A percentile compares a stretch with the other conserved stretches of the same genome.
Conservation (phyloP, 2,888 invertebrate genomes). For the Cheilosia urbana region DNA sequence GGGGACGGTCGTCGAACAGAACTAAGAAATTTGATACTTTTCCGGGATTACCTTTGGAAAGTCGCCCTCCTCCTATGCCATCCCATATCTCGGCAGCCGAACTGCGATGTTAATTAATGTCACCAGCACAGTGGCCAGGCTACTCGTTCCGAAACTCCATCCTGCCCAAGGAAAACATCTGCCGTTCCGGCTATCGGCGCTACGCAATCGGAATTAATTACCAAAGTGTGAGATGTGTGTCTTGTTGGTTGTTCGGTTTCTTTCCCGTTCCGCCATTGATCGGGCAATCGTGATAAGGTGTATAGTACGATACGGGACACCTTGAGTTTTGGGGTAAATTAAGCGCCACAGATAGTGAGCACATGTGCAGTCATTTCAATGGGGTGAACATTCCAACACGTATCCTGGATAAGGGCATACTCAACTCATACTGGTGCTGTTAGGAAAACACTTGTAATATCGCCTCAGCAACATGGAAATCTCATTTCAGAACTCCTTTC, state of each 20-base stretch:
- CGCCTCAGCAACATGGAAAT: slow-evolving; percentile 35
- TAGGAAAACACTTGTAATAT: slow-evolving; percentile 42
- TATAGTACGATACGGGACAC: slow-evolving; percentile 6
- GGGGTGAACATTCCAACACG: slow-evolving; percentile 57
- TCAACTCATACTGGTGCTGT: not conserved
- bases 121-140: slow-evolving; percentile 24
- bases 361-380: slow-evolving; percentile 32
- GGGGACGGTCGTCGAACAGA: slow-evolving; percentile 20
- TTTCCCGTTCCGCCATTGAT: slow-evolving; percentile 25
- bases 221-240: slow-evolving; percentile 62
- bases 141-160: slow-evolving; percentile 4
- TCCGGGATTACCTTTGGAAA: slow-evolving; percentile 54
- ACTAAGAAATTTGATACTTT: slow-evolving; percentile 66
- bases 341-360: slow-evolving; percentile 48
- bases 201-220: slow-evolving; percentile 75
- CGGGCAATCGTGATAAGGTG: slow-evolving; percentile 46
- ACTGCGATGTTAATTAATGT: slow-evolving; percentile 72
- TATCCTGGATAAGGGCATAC: slow-evolving; percentile 4
- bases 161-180: slow-evolving; percentile 46
- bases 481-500: slow-evolving; percentile 27
- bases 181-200: slow-evolving; percentile 57
- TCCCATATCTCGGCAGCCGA: slow-evolving; percentile 33
- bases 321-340: slow-evolving; percentile 31
- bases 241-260: slow-evolving; percentile 15
- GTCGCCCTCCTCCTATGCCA: slow-evolving; percentile 19